phyloP scores from a whole-genome alignment of 1,140 invertebrate species.

The Drosophila azteca region DNA sequence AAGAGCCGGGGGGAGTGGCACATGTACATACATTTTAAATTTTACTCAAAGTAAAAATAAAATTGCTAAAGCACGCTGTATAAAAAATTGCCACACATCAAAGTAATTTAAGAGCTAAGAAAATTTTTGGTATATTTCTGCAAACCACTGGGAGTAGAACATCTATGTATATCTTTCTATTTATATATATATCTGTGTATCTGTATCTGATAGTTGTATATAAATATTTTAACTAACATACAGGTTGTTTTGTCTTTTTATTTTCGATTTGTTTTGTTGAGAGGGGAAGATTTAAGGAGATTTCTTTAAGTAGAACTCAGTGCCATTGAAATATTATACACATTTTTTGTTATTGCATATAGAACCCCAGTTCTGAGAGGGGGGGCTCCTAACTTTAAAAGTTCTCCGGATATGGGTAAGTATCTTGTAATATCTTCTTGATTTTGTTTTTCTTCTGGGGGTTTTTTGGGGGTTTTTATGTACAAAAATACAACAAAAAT shows the following conservation, averaged over 20 bases:
- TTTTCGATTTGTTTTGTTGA: slow-evolving; percentile 33
- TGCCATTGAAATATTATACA: slow-evolving; percentile 79
- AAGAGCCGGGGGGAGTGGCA: slow-evolving; percentile 21
- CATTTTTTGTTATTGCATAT: slow-evolving; percentile 35
- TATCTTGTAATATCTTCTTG: neutral
- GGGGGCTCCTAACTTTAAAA: slow-evolving; percentile 35
- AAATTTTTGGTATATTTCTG: slow-evolving; percentile 82
- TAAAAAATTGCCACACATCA: slow-evolving; percentile 77
- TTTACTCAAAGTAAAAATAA: slow-evolving; percentile 81
- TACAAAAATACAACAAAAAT: slow-evolving; percentile 75
- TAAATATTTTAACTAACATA: slow-evolving; percentile 73
- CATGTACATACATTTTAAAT: slow-evolving; percentile 57
- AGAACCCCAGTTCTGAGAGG: slow-evolving; percentile 24
- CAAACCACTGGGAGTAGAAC: slow-evolving; percentile 77
- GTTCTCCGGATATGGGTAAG: slow-evolving; percentile 57
- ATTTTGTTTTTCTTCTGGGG: slow-evolving; percentile 20
- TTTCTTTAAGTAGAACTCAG: slow-evolving; percentile 80
- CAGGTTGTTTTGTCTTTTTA: slow-evolving; percentile 60
- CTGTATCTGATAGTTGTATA: slow-evolving; percentile 58
- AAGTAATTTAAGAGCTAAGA: slow-evolving; percentile 65
- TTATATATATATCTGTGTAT: slow-evolving; percentile 31
- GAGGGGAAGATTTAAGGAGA: slow-evolving; percentile 18
- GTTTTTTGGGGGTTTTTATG: slow-evolving; percentile 56
- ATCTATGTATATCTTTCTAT: slow-evolving; percentile 55
- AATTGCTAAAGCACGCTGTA: slow-evolving; percentile 75